phyloP scores from a whole-genome alignment of 64 coral and sea anemone species.

The Dendronephthya gigantea region DNA sequence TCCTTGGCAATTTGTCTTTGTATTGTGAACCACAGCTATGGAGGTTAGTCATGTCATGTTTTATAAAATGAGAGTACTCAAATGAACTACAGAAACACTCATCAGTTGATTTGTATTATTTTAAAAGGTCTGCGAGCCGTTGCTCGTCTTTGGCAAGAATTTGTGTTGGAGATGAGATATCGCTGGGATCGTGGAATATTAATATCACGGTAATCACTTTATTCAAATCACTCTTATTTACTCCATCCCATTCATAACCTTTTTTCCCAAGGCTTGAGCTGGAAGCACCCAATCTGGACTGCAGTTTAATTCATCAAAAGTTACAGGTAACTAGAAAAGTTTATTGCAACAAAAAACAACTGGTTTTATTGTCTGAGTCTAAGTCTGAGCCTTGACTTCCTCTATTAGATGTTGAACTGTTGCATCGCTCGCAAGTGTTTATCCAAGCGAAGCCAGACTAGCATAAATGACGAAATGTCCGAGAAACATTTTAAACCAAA shows the following conservation, averaged over 20 bases:
- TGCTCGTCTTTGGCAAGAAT: slow-evolving; percentile 96
- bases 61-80: no score
- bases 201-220: slow-evolving; percentile 62
- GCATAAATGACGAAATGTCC: not conserved
- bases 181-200: slow-evolving; percentile 98
- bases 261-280: slow-evolving; percentile 52
- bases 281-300: slow-evolving; percentile 73
- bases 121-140: slow-evolving; percentile 91
- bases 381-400: not conserved
- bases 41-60: slow-evolving; percentile 76
- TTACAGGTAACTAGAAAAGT: no score
- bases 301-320: slow-evolving; percentile 94
- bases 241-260: no score
- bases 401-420: slow-evolving; percentile 83
- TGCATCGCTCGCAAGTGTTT: slow-evolving; percentile 83
- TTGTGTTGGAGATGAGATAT: slow-evolving; percentile 93
- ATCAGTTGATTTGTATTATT: no score
- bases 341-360: no score
- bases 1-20: slow-evolving; percentile 67
- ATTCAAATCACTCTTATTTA: no score
- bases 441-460: slow-evolving; percentile 25
- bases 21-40: slow-evolving; percentile 92
- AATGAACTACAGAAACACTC: no score
- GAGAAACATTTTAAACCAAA: not conserved
- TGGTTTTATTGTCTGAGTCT: no score